Base-by-base conservation (phyloP, 2,888 invertebrate genomes). In the Temnothorax rugatulus region DNA sequence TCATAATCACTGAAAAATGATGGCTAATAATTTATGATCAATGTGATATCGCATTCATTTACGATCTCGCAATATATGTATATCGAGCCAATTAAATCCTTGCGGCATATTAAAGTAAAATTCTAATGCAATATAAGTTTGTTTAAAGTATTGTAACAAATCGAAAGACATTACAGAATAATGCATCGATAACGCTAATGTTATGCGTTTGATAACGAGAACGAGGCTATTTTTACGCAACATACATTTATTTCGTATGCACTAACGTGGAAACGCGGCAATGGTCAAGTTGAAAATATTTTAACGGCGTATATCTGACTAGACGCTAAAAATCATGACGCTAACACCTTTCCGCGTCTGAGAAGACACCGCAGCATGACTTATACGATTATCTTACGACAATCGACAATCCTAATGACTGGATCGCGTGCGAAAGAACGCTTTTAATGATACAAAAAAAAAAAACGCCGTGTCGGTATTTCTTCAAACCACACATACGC, bases 251-350 rank as follows among this genome's bases (percentile, higher is more conserved):
- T 2, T 54, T 64, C 18, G n/a, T 25, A 29, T 57, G 29, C 5
- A 44, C 66, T 79, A 64, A 64, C 18, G 34, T 11, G 38, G 7
- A 66, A 52, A 61, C n/a, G 54, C 8, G 15, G 9, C 4, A 25
- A 15, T 15, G 15, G 15, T 7, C 21, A 25, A 18, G 41, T 68
- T 63, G 29, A 59, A 34, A 52, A 61, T 66, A 69, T 59, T 50
- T 74, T 71, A 34, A 34, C 29, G 73, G 13, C 4, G 44, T 44
- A 59, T 71, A 83, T 83, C 73, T 81, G n/a, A 79, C 61, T 29
- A 18, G 25, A 47, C n/a, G 50, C 8, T 29, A 4, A n/a, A 64
- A 11, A 15, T 64, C 41, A 66, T 25, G 21, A 34, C 21, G 7
- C 34, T 66, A 38, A 44, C 4, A 34, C 13, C 21, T 21, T 64